Evolutionary conservation across 2,113 vertebrate genomes (phyloP).

Genomic region (Astatoreochromis straeleni): DNA sequence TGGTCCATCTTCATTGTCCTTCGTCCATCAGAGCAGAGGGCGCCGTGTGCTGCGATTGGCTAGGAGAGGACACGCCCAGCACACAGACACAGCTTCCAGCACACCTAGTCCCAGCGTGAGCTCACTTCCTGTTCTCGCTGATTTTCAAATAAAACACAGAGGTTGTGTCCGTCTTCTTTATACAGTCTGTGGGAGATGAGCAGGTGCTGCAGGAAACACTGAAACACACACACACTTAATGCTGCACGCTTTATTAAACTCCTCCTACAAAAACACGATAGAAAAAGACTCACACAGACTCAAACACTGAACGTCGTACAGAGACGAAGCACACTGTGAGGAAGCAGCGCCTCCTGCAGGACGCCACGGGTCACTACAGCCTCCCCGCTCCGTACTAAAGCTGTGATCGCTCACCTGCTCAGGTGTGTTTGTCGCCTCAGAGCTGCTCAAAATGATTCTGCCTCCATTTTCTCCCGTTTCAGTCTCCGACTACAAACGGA

Average conservation of each 20-base stretch:
- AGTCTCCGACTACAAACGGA: not conserved
- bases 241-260: conserved; percentile 5
- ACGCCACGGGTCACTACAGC: not conserved
- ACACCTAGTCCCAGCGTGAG: not conserved
- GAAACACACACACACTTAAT: not conserved
- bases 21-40: not conserved
- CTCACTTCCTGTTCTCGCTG: not conserved
- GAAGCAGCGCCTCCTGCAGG: not conserved
- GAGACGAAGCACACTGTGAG: not conserved
- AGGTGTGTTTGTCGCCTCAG: not conserved
- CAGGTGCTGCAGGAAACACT: not conserved
- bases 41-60: not conserved
- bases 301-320: not conserved
- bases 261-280: not conserved
- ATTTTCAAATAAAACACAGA: not conserved
- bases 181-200: not conserved
- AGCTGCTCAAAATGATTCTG: not conserved
- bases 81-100: not conserved
- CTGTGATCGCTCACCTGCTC: not conserved
- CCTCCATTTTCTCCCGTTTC: not conserved
- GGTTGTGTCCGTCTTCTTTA: not conserved
- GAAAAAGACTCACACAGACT: not conserved
- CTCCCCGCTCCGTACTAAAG: not conserved
- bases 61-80: not conserved
- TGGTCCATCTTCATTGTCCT: not conserved